Conservation (phyloP, 1,140 invertebrate species). For the Drosophila orena region DNA sequence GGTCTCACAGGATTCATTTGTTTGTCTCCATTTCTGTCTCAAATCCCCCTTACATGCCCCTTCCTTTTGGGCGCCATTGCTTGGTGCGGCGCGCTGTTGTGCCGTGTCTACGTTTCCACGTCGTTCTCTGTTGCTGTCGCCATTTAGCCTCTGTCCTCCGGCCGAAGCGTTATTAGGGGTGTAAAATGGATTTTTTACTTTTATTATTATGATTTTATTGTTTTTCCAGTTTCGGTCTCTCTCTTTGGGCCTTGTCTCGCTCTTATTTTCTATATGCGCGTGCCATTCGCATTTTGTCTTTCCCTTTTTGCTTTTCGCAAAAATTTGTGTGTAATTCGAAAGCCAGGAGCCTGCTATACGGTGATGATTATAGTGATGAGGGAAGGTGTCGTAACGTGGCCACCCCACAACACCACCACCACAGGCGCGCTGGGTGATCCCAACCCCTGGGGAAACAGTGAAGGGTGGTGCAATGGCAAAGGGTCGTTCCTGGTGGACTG, state of each 20-base stretch:
- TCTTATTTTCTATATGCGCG: slow-evolving; percentile 58
- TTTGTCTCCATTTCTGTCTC: slow-evolving; percentile 52
- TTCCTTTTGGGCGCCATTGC: slow-evolving; percentile 34
- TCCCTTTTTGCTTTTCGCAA: slow-evolving; percentile 59
- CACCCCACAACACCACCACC: slow-evolving; percentile 22
- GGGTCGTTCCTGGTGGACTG: slow-evolving; percentile 8
- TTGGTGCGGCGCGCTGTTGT: slow-evolving; percentile 34
- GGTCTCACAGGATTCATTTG: slow-evolving; percentile 84
- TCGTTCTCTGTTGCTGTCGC: slow-evolving; percentile 26
- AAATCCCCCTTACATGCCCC: slow-evolving; percentile 4
- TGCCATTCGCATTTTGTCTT: slow-evolving; percentile 72
- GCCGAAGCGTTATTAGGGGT: slow-evolving; percentile 73
- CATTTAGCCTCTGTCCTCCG: slow-evolving; percentile 42
- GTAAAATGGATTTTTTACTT: slow-evolving; percentile 84
- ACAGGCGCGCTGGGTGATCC: slow-evolving; percentile 14
- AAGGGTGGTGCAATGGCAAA: slow-evolving; percentile 6
- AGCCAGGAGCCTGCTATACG: slow-evolving; percentile 26
- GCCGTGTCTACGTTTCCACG: slow-evolving; percentile 30
- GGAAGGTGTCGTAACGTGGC: slow-evolving; percentile 12
- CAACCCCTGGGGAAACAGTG: slow-evolving; percentile 43
- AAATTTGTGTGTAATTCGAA: slow-evolving; percentile 71
- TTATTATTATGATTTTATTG: slow-evolving; percentile 84
- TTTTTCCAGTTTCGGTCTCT: slow-evolving; percentile 70
- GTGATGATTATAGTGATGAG: slow-evolving; percentile 33
- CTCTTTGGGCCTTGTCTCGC: slow-evolving; percentile 49